Evolutionary conservation across 2,797 vertebrate genomes (phyloP).

Genomic region (Prionace glauca): DNA sequence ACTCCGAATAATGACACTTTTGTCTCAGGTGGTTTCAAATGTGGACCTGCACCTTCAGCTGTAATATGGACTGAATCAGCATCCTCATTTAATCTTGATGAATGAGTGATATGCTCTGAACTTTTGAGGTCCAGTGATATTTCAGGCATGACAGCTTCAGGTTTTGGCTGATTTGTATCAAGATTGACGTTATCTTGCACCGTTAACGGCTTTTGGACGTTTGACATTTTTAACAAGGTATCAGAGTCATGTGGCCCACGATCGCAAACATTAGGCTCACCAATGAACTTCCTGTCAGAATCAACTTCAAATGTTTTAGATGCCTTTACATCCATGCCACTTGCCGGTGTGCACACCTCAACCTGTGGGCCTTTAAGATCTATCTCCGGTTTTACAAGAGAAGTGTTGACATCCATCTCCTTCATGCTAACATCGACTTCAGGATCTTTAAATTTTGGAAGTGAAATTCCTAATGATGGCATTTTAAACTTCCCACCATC

Average conservation of each 20-base stretch:
- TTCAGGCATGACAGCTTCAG: neutral
- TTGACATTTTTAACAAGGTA: neutral
- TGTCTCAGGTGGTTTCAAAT: neutral
- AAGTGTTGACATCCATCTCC: too few relatives aligned
- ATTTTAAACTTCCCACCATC: neutral
- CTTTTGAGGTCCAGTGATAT: neutral
- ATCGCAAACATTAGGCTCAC: neutral
- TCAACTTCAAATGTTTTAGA: neutral
- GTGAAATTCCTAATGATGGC: neutral
- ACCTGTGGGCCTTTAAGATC: too few relatives aligned
- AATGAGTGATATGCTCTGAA: neutral
- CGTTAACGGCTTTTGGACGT: neutral
- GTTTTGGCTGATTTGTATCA: neutral
- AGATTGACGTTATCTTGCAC: neutral
- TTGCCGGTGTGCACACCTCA: neutral
- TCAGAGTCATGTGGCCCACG: neutral
- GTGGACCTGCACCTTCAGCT: neutral
- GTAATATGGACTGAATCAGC: neutral
- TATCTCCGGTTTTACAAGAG: too few relatives aligned
- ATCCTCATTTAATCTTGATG: neutral
- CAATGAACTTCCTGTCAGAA: neutral
- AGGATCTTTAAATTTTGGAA: too few relatives aligned
- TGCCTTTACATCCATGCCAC: slow-evolving; percentile 26
- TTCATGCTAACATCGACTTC: too few relatives aligned
- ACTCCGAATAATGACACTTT: neutral